Evolutionary conservation across 2,113 vertebrate genomes (phyloP).

Genomic region (Caloenas nicobarica): DNA sequence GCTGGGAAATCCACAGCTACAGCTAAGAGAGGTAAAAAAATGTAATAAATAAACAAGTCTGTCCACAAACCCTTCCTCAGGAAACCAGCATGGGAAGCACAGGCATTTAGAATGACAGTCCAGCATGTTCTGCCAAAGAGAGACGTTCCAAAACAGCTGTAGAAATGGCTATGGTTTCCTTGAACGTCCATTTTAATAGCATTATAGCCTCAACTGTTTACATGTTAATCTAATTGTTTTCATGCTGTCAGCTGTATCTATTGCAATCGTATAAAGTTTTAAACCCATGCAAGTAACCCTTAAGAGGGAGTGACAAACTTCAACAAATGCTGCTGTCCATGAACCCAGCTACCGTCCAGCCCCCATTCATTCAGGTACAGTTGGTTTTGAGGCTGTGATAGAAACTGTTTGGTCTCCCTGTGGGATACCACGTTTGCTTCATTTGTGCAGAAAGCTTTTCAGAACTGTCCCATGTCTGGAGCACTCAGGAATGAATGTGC

Average conservation of each 20-base stretch:
- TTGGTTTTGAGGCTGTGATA: not conserved
- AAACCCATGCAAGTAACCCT: not conserved
- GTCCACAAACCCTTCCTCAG: constrained; percentile 46
- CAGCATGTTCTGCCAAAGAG: constrained; percentile 31
- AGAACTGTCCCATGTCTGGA: not conserved
- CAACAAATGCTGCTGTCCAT: not conserved
- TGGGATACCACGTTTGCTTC: not conserved
- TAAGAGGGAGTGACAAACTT: not conserved
- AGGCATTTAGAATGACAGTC: constrained; percentile 56
- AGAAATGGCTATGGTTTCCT: constrained; percentile 21
- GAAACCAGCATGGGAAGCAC: constrained; percentile 58
- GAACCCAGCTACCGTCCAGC: not conserved
- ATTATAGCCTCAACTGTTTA: not conserved
- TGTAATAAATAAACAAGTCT: constrained; percentile 35
- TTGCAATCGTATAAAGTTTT: not conserved
- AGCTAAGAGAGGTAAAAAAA: constrained; percentile 18
- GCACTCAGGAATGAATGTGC: not conserved
- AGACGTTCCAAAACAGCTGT: constrained; percentile 52
- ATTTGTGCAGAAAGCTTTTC: constrained; percentile 18
- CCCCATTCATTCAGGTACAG: not conserved
- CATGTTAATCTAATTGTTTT: constrained; percentile 18
- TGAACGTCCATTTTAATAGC: not conserved
- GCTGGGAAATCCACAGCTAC: constrained; percentile 40
- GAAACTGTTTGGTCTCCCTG: not conserved
- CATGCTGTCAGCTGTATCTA: not conserved